phyloP scores from a whole-genome alignment of 1,140 invertebrate genomes.

The Pectinophora gossypiella region DNA sequence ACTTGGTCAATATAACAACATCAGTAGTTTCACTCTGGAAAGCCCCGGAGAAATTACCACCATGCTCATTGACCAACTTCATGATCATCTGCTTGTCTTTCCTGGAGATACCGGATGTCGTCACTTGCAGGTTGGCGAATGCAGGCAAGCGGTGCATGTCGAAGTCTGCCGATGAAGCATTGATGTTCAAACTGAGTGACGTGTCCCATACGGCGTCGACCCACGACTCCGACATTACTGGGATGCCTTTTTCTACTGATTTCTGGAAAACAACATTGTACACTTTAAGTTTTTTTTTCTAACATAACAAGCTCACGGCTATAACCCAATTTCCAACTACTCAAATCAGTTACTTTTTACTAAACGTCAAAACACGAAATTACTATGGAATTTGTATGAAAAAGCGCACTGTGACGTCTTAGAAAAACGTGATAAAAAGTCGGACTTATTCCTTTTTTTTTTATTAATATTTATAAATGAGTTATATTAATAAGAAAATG shows the following conservation, averaged over 20 bases:
- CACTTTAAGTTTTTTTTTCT: too few species aligned
- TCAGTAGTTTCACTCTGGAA: conserved; percentile 75
- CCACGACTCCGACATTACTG: conserved; percentile 88
- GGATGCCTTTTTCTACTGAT: conserved; percentile 82
- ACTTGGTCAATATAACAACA: conserved; percentile 73
- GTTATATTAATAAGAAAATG: too few species aligned
- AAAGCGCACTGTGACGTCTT: too few species aligned
- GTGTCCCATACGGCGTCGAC: conserved; percentile 86
- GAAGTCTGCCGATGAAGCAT: conserved; percentile 80
- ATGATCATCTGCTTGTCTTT: conserved; percentile 83
- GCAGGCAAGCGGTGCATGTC: conserved; percentile 82
- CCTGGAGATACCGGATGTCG: conserved; percentile 83
- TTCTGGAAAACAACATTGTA: conserved; percentile 71
- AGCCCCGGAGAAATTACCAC: conserved; percentile 77
- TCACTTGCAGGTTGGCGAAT: conserved; percentile 87
- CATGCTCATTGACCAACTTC: conserved; percentile 83
- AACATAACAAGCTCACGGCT: too few species aligned
- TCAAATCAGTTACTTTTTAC: too few species aligned
- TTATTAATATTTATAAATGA: too few species aligned
- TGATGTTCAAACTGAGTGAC: conserved; percentile 78
- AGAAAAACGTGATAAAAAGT: too few species aligned
- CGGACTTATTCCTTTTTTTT: too few species aligned
- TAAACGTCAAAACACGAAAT: too few species aligned
- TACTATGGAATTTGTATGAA: too few species aligned
- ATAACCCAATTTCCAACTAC: too few species aligned